A percentile compares a stretch with the other conserved stretches of the same genome.
phyloP scores from a whole-genome alignment of 1,140 invertebrate species.

The Planococcus citri region DNA sequence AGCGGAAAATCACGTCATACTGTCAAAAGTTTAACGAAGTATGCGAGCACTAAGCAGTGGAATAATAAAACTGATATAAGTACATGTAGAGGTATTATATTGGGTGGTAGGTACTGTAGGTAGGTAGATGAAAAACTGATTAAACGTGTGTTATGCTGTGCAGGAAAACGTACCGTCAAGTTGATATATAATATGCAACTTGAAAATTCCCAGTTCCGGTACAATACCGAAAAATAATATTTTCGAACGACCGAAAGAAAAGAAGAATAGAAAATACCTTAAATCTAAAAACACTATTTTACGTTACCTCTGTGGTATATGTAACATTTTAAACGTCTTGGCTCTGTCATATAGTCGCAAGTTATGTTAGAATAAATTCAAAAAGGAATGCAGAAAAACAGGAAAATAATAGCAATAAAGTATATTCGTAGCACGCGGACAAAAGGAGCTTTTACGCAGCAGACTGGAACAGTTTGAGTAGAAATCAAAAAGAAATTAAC shows the following conservation, averaged over 20 bases:
- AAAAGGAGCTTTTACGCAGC: background rate
- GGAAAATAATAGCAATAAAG: background rate
- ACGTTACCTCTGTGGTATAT: background rate
- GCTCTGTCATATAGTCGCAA: background rate
- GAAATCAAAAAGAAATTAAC: slow-evolving; percentile 2
- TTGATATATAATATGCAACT: background rate
- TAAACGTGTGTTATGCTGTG: too few species aligned
- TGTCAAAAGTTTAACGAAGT: too few species aligned
- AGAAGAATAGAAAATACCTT: background rate
- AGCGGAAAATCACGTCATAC: too few species aligned
- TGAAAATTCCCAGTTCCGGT: background rate
- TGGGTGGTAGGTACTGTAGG: too few species aligned
- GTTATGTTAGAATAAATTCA: background rate
- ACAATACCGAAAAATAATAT: background rate
- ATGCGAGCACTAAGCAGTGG: too few species aligned
- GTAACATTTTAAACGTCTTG: background rate
- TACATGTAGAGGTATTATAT: too few species aligned
- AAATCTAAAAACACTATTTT: background rate
- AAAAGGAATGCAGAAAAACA: slow-evolving; percentile 1
- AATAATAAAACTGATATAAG: too few species aligned
- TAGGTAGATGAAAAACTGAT: too few species aligned
- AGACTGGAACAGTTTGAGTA: slow-evolving; percentile 1
- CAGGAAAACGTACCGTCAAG: background rate
- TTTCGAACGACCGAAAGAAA: background rate
- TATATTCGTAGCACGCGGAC: background rate